Percentiles rank a stretch among this genome's conserved stretches.
Conservation (phyloP, 2,113 vertebrate genomes). For the Globicephala melas region DNA sequence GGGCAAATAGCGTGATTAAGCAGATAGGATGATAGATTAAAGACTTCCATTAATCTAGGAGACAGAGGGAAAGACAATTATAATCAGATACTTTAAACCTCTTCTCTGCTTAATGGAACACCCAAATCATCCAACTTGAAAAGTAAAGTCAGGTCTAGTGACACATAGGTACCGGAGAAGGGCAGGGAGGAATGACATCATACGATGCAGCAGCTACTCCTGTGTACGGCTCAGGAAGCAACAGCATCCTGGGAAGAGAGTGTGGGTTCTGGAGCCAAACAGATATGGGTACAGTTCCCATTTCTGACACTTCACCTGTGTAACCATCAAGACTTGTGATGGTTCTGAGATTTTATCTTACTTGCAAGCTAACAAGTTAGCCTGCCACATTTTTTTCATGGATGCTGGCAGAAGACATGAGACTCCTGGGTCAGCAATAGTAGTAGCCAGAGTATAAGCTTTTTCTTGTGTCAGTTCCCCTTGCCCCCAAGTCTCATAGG, state of each 20-base stretch:
- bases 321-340: background rate
- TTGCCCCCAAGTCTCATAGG: background rate
- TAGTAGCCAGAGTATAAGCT: constrained; percentile 7
- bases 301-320: background rate
- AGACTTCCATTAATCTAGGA: background rate
- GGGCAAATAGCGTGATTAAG: background rate
- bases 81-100: constrained; percentile 13
- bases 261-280: background rate
- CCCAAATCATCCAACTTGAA: constrained; percentile 7
- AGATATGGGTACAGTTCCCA: background rate
- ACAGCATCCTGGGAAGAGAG: background rate
- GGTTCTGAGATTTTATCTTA: background rate
- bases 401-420: constrained; percentile 15
- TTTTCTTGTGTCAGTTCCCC: constrained; percentile 2
- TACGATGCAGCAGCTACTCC: background rate
- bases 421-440: background rate
- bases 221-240: background rate
- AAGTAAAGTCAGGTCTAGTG: background rate
- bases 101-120: background rate
- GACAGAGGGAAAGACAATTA: constrained; percentile 16
- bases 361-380: background rate
- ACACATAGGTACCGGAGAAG: background rate
- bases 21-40: constrained; percentile 21
- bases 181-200: background rate
- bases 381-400: constrained; percentile 15